A percentile compares a stretch with the other conserved stretches of the same genome.
These are phyloP conservation scores for Phataginus tricuspis DNA, from an alignment of 2,797 vertebrate species.

Conservation along the genomic window DNA sequence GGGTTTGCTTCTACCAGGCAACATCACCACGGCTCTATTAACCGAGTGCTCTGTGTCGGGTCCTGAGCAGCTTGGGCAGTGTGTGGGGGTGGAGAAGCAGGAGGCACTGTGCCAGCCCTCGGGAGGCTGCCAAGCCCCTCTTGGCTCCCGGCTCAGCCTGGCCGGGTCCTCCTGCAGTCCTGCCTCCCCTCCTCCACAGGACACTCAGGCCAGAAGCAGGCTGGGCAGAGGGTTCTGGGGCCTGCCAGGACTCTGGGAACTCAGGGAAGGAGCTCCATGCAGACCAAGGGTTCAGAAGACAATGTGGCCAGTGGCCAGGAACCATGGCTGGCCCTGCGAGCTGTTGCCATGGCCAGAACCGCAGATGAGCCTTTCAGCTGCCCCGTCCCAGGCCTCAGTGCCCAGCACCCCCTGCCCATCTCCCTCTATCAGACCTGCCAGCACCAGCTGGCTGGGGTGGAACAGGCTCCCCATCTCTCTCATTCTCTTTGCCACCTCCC, in stretches of 20 bases:
- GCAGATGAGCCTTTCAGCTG: conserved; percentile 40
- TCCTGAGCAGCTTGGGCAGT: not conserved
- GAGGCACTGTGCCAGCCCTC: conserved; percentile 32
- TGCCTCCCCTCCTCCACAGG: conserved; percentile 15
- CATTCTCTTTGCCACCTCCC: not conserved
- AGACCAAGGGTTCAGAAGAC: conserved; percentile 51
- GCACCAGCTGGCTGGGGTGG: not conserved
- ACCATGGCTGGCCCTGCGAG: conserved; percentile 8
- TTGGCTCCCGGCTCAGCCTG: conserved; percentile 48
- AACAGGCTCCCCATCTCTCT: not conserved
- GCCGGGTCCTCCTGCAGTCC: not conserved
- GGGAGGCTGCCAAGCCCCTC: conserved; percentile 57
- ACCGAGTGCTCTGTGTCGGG: conserved; percentile 20
- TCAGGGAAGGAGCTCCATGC: not conserved
- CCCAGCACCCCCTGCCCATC: not conserved
- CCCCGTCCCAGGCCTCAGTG: not conserved
- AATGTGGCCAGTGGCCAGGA: conserved; percentile 50
- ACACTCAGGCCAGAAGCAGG: conserved; percentile 31
- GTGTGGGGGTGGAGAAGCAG: not conserved
- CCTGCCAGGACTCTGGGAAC: conserved; percentile 45
- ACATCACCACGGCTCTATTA: conserved; percentile 13
- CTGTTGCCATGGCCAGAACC: conserved; percentile 42
- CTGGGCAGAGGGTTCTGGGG: conserved; percentile 6
- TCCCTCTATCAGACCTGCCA: not conserved
- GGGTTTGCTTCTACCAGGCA: conserved; percentile 37